Evolutionary conservation across 2,888 invertebrate species (phyloP), one percentile per base, ranked within the genome.

Genomic region (Himalopsyche kuldschensis): DNA sequence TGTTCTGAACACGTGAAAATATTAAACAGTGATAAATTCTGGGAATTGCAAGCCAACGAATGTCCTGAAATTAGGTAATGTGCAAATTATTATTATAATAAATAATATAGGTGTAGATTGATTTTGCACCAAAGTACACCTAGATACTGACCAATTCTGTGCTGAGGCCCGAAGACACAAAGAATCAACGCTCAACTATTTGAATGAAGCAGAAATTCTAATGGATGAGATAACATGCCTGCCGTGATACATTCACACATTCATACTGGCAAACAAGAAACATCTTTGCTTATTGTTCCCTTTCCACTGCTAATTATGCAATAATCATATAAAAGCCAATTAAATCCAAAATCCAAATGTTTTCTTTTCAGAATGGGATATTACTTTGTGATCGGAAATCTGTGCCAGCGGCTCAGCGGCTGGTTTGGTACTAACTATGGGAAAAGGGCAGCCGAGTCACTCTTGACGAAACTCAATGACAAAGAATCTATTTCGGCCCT

Each of bases 381-480:
- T 93, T 97, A 93, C 90, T 92, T 92, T 86, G 92, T 93, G 1
- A 87, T 95, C 82, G 92, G 94, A 4, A 90, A 93, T 10, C 85
- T 96, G 1, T 92, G 94, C 85, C 93, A 94, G 88, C 91, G 93
- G 85, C 92, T 91, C 69, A 89, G 91, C 15, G 80, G 31, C 10
- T 89, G 90, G 86, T 89, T 95, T 85, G 89, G 94, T 6, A 88
- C 89, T 20, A 89, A 90, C 77, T 92, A 93, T 87, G 93, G 93
- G 55, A 89, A 90, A 82, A 93, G 93, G 87, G 88, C 94, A 0
- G 90, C 93, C 46, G 91, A 92, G 1, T 89, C 93, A 20, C 92
- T 94, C 55, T 93, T 96, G 87, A 91, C 91, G 79, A 93, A 92
- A 87, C 90, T 96, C 78, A 94, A 95, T 88, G 95, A 95, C 88